phyloP scores from a whole-genome alignment of 64 coral and sea anemone species.

The Pocillopora damicornis region DNA sequence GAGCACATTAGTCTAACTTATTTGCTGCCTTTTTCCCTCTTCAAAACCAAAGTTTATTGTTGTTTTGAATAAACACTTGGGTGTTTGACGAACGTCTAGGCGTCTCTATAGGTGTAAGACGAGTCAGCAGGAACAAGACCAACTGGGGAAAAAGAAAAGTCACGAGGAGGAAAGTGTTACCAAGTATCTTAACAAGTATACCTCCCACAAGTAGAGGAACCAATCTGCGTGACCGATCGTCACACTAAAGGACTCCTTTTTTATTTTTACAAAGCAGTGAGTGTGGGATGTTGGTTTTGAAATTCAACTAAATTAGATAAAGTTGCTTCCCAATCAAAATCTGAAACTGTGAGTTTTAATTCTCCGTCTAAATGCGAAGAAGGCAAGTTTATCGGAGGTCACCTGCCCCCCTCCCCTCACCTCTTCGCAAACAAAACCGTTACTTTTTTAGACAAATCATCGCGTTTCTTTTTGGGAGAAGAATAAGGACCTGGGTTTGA shows the following conservation, averaged over 20 bases:
- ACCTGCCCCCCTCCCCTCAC: not conserved
- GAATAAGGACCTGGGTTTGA: not conserved
- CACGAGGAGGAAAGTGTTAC: not conserved
- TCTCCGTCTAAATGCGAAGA: too few relatives aligned
- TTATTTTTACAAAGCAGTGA: too few relatives aligned
- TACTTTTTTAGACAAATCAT: not conserved
- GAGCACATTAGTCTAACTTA: not conserved
- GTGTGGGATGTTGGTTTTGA: too few relatives aligned
- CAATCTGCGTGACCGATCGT: too few relatives aligned
- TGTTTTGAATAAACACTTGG: not conserved
- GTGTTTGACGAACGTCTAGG: not conserved
- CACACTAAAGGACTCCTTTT: too few relatives aligned
- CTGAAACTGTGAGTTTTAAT: too few relatives aligned
- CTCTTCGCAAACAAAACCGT: not conserved
- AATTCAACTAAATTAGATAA: too few relatives aligned
- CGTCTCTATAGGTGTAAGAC: conserved; percentile 11
- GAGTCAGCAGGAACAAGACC: conserved; percentile 35
- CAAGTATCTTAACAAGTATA: too few relatives aligned
- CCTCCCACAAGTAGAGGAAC: too few relatives aligned
- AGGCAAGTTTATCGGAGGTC: too few relatives aligned
- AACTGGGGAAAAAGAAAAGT: conserved; percentile 19
- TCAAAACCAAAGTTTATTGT: not conserved
- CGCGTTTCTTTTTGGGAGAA: not conserved
- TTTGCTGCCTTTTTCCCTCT: not conserved
- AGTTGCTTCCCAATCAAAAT: too few relatives aligned